Evolutionary conservation across 2,797 vertebrate species (phyloP).

Genomic region (Channallabes apus): DNA sequence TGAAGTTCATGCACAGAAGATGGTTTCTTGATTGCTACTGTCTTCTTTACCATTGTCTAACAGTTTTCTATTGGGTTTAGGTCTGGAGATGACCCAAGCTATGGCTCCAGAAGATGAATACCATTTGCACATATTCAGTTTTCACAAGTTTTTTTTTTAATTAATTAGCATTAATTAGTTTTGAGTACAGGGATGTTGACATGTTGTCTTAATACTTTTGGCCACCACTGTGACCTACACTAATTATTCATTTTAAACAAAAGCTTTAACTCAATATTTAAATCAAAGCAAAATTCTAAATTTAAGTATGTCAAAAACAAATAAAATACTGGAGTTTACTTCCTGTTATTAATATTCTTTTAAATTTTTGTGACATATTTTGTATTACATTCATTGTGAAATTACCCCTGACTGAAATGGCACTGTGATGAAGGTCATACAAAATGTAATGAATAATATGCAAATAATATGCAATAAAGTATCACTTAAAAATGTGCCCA

Average conservation of each 20-base stretch:
- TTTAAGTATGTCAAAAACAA: neutral
- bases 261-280: neutral
- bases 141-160: no score
- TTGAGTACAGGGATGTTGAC: no score
- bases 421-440: neutral
- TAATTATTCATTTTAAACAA: neutral
- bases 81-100: no score
- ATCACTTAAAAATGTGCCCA: neutral
- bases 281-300: neutral
- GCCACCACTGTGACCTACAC: neutral
- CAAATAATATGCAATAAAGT: neutral
- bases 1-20: no score
- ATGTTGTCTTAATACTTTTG: no score
- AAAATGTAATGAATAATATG: neutral
- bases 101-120: no score
- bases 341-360: neutral
- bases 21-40: no score
- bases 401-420: neutral
- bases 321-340: neutral
- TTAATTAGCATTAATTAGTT: no score
- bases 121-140: no score
- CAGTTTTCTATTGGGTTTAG: no score
- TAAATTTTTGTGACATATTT: neutral
- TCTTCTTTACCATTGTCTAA: no score
- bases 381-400: neutral